Base-by-base conservation (phyloP, 2,797 vertebrate species). In the Bradypus variegatus region DNA sequence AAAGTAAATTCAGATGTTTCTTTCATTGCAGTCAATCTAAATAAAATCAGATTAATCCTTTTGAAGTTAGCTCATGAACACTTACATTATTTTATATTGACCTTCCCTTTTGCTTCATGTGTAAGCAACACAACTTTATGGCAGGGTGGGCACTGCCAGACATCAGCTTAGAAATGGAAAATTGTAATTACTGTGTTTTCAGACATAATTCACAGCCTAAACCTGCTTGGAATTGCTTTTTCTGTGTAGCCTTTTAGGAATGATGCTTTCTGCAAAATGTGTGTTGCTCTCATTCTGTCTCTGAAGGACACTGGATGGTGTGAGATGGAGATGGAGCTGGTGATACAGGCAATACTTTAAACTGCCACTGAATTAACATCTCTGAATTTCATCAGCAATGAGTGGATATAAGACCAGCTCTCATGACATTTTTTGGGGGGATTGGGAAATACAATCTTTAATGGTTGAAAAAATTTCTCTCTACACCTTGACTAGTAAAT, bases 401-500 rank as follows among this genome's bases (percentile, higher is more conserved):
- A 91, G 55, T 93, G 90, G 95, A 86, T 94, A 94, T 58, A 91
- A 94, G 92, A 45, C 50, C 48, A 93, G 94, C 81, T 38, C 53
- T 90, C 86, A 88, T 50, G 0, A 84, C 23, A 83, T 0, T 81
- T 93, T 92, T 41, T 38, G 1, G 62, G 80, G 38, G 78, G 91
- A 77, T 87, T 90, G 38, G 94, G 78, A 91, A 91, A 92, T 92
- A 2, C 12, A 94, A 67, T 95, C 76, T 96, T 85, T 95, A 95
- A 93, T 69, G 91, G 77, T 84, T 91, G 65, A 93, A 95, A 93
- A 93, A 69, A 94, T 96, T 96, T 96, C 36, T 36, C 18, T 96
- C 53, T 25, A 93, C 92, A 41, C 45, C 90, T 77, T 96, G 93
- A 95, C 94, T 95, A 92, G n/a, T 96, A 96, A 94, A 96, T 96